Evolutionary conservation across 2,888 invertebrate species (phyloP).

Genomic region (Mythimna lalbum): DNA sequence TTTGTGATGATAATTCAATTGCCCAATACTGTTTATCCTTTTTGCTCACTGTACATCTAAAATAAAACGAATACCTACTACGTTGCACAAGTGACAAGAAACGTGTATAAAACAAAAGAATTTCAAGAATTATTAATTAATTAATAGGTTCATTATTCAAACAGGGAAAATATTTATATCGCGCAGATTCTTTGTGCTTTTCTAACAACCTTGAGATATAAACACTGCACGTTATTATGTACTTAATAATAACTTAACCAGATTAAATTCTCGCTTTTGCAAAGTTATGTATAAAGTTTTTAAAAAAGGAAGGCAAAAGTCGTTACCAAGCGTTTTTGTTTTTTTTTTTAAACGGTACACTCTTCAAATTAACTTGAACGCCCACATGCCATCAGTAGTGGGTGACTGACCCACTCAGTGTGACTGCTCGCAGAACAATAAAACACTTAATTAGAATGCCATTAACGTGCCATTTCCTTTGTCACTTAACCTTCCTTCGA

Average conservation of each 20-base stretch:
- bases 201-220: slow-evolving; percentile 31
- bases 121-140: slow-evolving; percentile 32
- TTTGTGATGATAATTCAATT: too few species aligned
- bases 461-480: slow-evolving; percentile 60
- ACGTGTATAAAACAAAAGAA: slow-evolving; percentile 28
- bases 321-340: slow-evolving; percentile 25
- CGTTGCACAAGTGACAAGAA: slow-evolving; percentile 18
- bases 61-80: slow-evolving; percentile 10
- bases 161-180: slow-evolving; percentile 19
- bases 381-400: slow-evolving; percentile 62
- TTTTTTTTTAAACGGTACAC: slow-evolving; percentile 59
- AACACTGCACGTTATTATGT: slow-evolving; percentile 24
- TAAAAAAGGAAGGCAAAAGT: slow-evolving; percentile 14
- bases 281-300: slow-evolving; percentile 14
- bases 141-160: slow-evolving; percentile 31
- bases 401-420: slow-evolving; percentile 71
- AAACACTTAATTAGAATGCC: slow-evolving; percentile 66
- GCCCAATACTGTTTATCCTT: not conserved
- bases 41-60: not conserved
- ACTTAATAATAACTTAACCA: slow-evolving; percentile 2
- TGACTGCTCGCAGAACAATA: slow-evolving; percentile 64
- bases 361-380: slow-evolving; percentile 60
- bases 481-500: slow-evolving; percentile 48
- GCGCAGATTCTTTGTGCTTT: slow-evolving; percentile 39
- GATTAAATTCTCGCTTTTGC: slow-evolving; percentile 8